Conservation (phyloP, 2,888 invertebrate genomes). For the Aphodius granarius region DNA sequence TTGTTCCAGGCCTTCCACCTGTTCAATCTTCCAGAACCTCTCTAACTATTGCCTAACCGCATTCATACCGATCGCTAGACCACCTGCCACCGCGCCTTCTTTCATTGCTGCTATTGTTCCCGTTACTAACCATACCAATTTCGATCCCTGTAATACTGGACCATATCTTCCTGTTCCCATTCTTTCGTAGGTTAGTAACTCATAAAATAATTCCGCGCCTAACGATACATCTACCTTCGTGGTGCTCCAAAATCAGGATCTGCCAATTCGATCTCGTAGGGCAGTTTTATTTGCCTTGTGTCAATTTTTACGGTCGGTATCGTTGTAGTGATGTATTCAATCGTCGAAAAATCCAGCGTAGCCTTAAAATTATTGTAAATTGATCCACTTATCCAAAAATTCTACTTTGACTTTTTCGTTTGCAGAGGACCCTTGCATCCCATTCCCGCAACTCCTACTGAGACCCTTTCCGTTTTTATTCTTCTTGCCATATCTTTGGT, state of each 20-base stretch:
- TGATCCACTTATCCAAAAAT: background rate
- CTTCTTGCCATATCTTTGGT: background rate
- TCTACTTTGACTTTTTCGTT: background rate
- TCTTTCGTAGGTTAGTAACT: background rate
- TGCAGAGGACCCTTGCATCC: background rate
- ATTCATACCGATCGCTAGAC: background rate
- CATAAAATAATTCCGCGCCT: background rate
- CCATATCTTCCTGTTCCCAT: background rate
- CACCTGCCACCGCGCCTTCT: background rate
- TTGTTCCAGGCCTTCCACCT: background rate
- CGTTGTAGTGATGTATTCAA: background rate
- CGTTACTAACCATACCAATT: background rate
- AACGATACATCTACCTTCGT: background rate
- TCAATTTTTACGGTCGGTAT: background rate
- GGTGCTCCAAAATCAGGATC: background rate
- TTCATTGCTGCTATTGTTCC: background rate
- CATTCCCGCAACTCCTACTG: background rate
- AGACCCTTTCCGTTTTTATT: background rate
- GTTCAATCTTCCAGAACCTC: slow-evolving; percentile 3
- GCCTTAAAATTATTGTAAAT: background rate
- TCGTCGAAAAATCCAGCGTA: background rate
- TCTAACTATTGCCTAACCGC: background rate
- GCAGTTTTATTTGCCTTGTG: background rate
- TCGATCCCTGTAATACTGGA: background rate
- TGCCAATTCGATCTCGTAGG: background rate